A percentile compares a stretch with the other conserved stretches of the same genome.
These are phyloP conservation scores for Lomographa bimaculata DNA, from an alignment of 2,888 invertebrate species.

Conservation along the genomic window DNA sequence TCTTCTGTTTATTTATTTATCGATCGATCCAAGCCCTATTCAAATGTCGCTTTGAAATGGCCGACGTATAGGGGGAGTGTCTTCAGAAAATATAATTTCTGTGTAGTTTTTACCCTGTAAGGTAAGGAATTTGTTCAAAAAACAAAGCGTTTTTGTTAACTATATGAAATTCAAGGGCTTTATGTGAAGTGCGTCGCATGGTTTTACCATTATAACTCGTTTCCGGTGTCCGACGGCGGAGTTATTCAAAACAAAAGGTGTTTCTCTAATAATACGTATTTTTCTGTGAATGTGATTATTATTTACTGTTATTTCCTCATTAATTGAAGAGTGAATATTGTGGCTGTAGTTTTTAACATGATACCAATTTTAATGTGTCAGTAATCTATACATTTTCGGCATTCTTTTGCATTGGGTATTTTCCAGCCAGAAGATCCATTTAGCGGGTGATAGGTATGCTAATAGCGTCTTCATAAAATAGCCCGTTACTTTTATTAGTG, in stretches of 20 bases:
- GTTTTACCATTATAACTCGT: constrained; percentile 40
- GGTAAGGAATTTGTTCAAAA: constrained; percentile 51
- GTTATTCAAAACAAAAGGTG: constrained; percentile 79
- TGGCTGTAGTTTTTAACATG: not conserved
- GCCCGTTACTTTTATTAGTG: constrained; percentile 10
- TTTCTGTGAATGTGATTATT: constrained; percentile 28
- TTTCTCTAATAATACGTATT: constrained; percentile 48
- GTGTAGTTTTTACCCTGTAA: constrained; percentile 58
- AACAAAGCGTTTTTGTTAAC: constrained; percentile 17
- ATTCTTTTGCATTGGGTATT: no score
- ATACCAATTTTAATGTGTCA: no score
- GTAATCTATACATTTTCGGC: no score
- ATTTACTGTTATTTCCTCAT: constrained; percentile 14
- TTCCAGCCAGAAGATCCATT: constrained; percentile 11
- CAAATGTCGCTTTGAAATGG: constrained; percentile 80
- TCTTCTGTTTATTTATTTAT: constrained; percentile 13
- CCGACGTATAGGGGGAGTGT: constrained; percentile 82
- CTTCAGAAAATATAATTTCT: constrained; percentile 65
- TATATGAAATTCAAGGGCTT: constrained; percentile 1
- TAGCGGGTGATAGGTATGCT: constrained; percentile 6
- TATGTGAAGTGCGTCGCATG: constrained; percentile 4
- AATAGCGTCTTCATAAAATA: constrained; percentile 6
- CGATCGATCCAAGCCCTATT: constrained; percentile 31
- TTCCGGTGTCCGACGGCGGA: constrained; percentile 72
- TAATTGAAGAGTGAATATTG: not conserved